These are phyloP conservation scores for Sebastolobus alascanus DNA, from an alignment of 2,797 vertebrate species.

Conservation along the genomic window DNA sequence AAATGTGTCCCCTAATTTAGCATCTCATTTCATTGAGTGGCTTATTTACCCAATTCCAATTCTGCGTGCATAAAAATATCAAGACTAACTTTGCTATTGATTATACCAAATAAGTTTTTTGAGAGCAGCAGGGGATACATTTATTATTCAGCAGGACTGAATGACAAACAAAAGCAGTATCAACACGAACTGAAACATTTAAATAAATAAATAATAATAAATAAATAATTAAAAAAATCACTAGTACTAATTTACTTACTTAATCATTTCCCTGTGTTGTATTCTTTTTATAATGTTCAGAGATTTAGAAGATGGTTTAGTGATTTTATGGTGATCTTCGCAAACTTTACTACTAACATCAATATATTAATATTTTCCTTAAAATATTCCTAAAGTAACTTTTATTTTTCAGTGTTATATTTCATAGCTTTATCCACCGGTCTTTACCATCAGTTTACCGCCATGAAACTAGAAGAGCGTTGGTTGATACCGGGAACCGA, in stretches of 20 bases:
- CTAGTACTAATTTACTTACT: not conserved
- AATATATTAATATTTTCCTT: not conserved
- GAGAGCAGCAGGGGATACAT: slow-evolving; percentile 16
- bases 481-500: too few relatives aligned
- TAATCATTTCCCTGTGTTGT: not conserved
- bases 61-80: not conserved
- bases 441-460: too few relatives aligned
- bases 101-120: not conserved
- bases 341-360: not conserved
- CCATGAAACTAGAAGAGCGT: too few relatives aligned
- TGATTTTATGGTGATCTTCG: not conserved
- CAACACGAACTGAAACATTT: not conserved
- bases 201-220: not conserved
- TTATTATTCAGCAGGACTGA: not conserved
- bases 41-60: slow-evolving; percentile 8
- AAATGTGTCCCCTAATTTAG: not conserved
- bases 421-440: not conserved
- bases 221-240: not conserved
- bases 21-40: slow-evolving; percentile 5
- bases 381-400: not conserved
- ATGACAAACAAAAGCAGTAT: not conserved
- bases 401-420: not conserved
- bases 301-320: not conserved
- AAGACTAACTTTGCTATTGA: not conserved
- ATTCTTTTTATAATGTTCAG: not conserved